Conservation (phyloP, 2,797 vertebrate species). For the Poecilia velifera region DNA sequence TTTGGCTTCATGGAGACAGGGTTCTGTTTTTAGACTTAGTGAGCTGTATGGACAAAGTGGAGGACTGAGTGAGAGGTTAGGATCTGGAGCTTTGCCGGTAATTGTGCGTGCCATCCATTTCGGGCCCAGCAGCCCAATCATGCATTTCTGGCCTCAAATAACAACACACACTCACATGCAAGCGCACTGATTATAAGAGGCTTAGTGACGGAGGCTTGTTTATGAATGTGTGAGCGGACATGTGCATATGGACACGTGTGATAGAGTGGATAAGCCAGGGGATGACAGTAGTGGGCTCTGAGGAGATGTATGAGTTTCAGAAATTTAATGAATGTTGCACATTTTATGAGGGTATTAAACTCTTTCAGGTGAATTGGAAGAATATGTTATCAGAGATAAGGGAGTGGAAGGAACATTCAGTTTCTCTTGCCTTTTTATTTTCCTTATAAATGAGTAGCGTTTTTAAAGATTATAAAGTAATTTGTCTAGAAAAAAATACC, state of each 20-base stretch:
- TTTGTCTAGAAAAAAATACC: not conserved
- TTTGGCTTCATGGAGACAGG: slow-evolving; percentile 2
- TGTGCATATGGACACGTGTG: slow-evolving; percentile 49
- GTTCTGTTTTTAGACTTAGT: slow-evolving; percentile 27
- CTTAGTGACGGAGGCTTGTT: slow-evolving; percentile 71
- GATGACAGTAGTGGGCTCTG: slow-evolving; percentile 5
- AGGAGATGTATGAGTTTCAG: not conserved
- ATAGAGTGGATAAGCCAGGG: slow-evolving; percentile 1
- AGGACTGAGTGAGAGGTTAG: slow-evolving; percentile 22
- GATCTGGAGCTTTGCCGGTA: slow-evolving; percentile 51
- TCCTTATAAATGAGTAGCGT: not conserved
- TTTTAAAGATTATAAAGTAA: not conserved
- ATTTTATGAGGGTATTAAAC: not conserved
- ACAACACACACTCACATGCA: slow-evolving; percentile 32
- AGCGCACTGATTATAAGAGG: slow-evolving; percentile 63
- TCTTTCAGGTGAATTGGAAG: not conserved
- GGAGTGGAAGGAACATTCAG: not conserved
- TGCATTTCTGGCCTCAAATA: slow-evolving; percentile 39
- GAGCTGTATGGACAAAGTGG: slow-evolving; percentile 33
- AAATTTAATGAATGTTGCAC: not conserved
- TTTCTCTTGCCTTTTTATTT: not conserved
- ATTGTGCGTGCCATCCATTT: slow-evolving; percentile 48
- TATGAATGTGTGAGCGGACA: slow-evolving; percentile 56
- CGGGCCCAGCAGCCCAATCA: slow-evolving; percentile 23
- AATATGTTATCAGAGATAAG: not conserved